Evolutionary conservation across 2,797 vertebrate species (phyloP).

Genomic region (Lophotriccus pileatus): DNA sequence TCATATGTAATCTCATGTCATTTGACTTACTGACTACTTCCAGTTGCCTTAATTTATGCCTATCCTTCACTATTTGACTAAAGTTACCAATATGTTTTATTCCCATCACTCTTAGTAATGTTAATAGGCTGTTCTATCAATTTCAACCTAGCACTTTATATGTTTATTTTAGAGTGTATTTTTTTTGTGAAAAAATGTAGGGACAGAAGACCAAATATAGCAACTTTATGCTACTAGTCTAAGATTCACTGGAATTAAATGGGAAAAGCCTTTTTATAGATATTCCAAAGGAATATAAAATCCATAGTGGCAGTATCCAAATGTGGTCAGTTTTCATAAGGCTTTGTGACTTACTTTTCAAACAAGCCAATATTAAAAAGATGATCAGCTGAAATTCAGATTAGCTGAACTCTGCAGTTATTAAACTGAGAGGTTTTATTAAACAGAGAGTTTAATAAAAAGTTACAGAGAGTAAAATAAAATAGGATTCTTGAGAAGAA

Average conservation of each 20-base stretch:
- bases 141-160: neutral
- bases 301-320: neutral
- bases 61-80: neutral
- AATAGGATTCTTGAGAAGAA: neutral
- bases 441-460: no score
- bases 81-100: neutral
- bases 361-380: neutral
- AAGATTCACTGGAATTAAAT: neutral
- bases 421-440: neutral
- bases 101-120: neutral
- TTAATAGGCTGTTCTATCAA: neutral
- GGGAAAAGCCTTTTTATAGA: neutral
- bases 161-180: neutral
- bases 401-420: neutral
- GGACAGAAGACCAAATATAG: neutral
- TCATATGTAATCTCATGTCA: neutral
- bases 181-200: neutral
- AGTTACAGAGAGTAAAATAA: neutral
- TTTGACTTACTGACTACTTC: neutral
- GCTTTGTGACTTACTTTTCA: neutral
- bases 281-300: neutral
- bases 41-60: neutral
- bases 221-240: neutral
- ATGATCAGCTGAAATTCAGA: neutral
- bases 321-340: neutral